Evolutionary conservation across 2,113 vertebrate genomes (phyloP).

Genomic region (Scortum barcoo): DNA sequence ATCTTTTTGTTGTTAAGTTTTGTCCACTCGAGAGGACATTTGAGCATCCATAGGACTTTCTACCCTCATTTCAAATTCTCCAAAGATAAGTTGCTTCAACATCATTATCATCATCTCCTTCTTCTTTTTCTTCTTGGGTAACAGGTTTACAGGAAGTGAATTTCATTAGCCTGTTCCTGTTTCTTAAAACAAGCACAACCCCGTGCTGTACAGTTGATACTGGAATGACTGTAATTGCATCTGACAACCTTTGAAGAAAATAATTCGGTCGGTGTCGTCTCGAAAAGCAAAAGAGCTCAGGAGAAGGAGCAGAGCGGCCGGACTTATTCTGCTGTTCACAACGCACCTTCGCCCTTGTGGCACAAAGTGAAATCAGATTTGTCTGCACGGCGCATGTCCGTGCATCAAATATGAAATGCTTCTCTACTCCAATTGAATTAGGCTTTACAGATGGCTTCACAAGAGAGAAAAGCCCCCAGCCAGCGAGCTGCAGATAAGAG

Average conservation of each 20-base stretch:
- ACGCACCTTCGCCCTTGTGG: conserved; percentile 32
- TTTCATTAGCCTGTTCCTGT: conserved; percentile 59
- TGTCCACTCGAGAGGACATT: too few relatives aligned
- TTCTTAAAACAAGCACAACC: conserved; percentile 26
- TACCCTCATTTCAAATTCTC: background rate
- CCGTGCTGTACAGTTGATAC: background rate
- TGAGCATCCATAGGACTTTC: background rate
- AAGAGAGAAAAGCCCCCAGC: conserved; percentile 47
- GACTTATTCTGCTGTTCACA: conserved; percentile 22
- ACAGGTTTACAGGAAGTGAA: conserved; percentile 67
- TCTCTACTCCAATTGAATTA: conserved; percentile 52
- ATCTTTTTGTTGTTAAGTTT: too few relatives aligned
- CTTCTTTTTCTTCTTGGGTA: conserved; percentile 58
- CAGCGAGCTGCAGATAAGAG: conserved; percentile 64
- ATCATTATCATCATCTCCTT: conserved; percentile 30
- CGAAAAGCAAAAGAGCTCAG: background rate
- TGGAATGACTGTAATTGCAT: background rate
- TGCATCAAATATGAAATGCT: conserved; percentile 62
- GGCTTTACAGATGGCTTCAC: conserved; percentile 56
- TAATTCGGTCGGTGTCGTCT: conserved; percentile 14
- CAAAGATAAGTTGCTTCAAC: background rate
- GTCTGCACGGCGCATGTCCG: conserved; percentile 24
- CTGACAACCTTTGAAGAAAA: conserved; percentile 26
- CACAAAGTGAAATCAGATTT: conserved; percentile 35
- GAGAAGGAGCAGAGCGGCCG: conserved; percentile 10